Percentiles rank a stretch among this genome's conserved stretches.
phyloP scores from a whole-genome alignment of 1,140 invertebrate genomes.

The Matsumurasca onukii region DNA sequence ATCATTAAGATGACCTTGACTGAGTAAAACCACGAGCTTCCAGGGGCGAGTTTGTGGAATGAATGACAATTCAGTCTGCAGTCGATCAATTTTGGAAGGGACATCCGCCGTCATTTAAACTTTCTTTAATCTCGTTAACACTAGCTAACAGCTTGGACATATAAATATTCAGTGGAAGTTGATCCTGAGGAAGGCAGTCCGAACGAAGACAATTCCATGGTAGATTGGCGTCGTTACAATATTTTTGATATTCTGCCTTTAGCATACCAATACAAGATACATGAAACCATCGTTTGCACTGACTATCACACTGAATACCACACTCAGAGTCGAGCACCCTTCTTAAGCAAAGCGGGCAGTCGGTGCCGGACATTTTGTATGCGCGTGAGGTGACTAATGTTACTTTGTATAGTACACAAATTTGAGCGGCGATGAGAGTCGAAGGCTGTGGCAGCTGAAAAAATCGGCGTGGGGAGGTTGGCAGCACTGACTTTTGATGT shows the following conservation, averaged over 20 bases:
- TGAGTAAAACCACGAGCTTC: background rate
- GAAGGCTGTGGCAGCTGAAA: too few species aligned
- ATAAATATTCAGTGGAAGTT: background rate
- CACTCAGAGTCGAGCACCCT: background rate
- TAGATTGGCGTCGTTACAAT: background rate
- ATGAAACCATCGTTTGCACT: background rate
- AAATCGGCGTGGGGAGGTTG: too few species aligned
- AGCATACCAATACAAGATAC: background rate
- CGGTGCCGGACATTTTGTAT: background rate
- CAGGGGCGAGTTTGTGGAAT: background rate
- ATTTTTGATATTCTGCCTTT: background rate
- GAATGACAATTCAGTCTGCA: background rate
- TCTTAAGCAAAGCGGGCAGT: background rate
- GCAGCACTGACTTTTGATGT: too few species aligned
- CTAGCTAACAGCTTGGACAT: too few species aligned
- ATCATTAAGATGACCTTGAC: background rate
- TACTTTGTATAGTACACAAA: background rate
- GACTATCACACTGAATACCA: background rate
- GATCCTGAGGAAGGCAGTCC: background rate
- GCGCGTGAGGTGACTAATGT: background rate
- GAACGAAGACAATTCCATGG: background rate
- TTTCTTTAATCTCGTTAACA: too few species aligned
- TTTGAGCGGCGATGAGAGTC: too few species aligned
- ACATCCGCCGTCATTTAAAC: too few species aligned
- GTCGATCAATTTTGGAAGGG: background rate